phyloP scores from a whole-genome alignment of 2,888 invertebrate genomes.

The Cantharis lateralis region DNA sequence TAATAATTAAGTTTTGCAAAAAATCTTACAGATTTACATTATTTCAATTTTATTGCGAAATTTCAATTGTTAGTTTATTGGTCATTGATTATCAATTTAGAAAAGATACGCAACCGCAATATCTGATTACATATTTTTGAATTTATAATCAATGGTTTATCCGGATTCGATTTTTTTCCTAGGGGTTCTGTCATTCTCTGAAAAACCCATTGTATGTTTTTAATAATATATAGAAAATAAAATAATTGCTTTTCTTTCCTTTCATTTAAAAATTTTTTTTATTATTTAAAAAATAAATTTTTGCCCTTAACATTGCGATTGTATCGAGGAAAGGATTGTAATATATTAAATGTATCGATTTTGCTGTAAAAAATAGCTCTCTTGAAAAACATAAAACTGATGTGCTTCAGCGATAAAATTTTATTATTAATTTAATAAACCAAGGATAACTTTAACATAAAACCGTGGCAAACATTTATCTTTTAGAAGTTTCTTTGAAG shows the following conservation, averaged over 20 bases:
- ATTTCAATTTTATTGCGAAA: background rate
- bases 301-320: background rate
- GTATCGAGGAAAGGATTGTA: background rate
- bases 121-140: background rate
- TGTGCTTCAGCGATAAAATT: background rate
- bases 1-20: background rate
- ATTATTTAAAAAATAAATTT: no score
- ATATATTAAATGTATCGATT: background rate
- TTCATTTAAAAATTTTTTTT: no score
- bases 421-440: background rate
- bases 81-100: background rate
- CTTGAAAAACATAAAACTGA: background rate
- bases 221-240: no score
- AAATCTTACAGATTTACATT: background rate
- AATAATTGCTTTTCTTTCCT: no score
- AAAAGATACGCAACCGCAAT: background rate
- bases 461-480: background rate
- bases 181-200: no score
- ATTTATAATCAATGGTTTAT: background rate
- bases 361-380: background rate
- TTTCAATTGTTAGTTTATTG: background rate
- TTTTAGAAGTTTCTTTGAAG: background rate
- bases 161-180: no score
- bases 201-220: no score
- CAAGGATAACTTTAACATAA: background rate